Evolutionary conservation across 2,888 invertebrate species (phyloP).

Genomic region (Meloe dianella): DNA sequence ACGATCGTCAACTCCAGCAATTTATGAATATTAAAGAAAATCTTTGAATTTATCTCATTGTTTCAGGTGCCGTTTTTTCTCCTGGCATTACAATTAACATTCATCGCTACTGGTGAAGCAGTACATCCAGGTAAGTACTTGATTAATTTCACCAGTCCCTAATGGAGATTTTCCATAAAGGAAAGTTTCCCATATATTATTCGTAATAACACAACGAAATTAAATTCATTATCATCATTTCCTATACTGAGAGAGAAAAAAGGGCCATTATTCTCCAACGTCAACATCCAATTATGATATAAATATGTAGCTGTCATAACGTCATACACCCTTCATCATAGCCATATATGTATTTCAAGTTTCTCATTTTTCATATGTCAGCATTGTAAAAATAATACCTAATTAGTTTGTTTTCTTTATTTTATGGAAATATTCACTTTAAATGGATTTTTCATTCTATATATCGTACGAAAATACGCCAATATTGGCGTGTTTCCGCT

Average conservation of each 20-base stretch:
- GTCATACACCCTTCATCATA: conserved; percentile 1
- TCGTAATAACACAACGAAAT: neutral
- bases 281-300: conserved; percentile 6
- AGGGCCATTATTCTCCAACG: neutral
- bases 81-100: conserved; percentile 55
- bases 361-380: neutral
- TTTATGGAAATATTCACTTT: neutral
- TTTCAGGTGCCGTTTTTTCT: conserved; percentile 55
- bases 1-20: neutral
- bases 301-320: neutral
- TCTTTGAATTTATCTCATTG: conserved; percentile 1
- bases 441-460: neutral
- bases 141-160: neutral
- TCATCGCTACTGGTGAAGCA: conserved; percentile 55
- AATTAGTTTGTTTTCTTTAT: neutral
- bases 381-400: neutral
- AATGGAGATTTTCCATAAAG: neutral
- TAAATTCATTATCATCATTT: neutral
- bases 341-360: neutral
- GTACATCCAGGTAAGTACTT: conserved; percentile 57
- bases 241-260: neutral
- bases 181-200: neutral
- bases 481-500: conserved; percentile 1
- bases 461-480: neutral
- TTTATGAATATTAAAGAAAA: neutral